Percentiles rank a stretch among this genome's conserved stretches.
phyloP scores from a whole-genome alignment of 1,140 invertebrate genomes.

The Hyposmocoma kahamanoa region DNA sequence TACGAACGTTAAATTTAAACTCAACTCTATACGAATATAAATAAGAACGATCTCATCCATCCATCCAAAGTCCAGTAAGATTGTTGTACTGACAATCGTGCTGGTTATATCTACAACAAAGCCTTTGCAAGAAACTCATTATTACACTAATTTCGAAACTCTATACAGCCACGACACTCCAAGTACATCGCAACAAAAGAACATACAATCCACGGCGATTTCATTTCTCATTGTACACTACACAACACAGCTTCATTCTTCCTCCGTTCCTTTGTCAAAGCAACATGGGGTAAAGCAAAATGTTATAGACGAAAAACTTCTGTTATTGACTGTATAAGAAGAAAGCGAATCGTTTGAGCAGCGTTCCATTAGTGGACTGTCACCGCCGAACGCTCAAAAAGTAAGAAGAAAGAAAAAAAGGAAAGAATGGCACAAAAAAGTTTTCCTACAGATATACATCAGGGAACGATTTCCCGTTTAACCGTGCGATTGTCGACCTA shows the following conservation, averaged over 20 bases:
- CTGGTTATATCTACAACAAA: too few species aligned
- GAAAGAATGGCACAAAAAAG: constrained; percentile 17
- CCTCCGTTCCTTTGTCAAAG: too few species aligned
- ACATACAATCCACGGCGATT: constrained; percentile 19
- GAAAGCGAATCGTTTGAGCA: constrained; percentile 21
- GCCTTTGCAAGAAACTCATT: too few species aligned
- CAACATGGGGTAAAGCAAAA: too few species aligned
- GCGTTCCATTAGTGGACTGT: constrained; percentile 43
- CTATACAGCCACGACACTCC: too few species aligned
- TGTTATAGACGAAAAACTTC: too few species aligned
- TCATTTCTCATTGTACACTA: constrained; percentile 23
- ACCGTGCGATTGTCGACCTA: not conserved
- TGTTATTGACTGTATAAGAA: constrained; percentile 11
- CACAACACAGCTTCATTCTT: not conserved
- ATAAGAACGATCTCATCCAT: too few species aligned
- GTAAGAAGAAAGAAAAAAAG: constrained; percentile 10
- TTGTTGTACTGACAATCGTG: too few species aligned
- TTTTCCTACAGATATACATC: constrained; percentile 12
- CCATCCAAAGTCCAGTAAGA: too few species aligned
- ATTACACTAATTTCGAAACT: too few species aligned
- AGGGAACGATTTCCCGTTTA: not conserved
- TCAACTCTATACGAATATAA: too few species aligned
- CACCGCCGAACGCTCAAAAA: constrained; percentile 15
- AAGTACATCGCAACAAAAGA: constrained; percentile 24
- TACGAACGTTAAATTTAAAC: too few species aligned